Evolutionary conservation across 1,140 invertebrate species (phyloP).

Genomic region (Neodiprion fabricii): DNA sequence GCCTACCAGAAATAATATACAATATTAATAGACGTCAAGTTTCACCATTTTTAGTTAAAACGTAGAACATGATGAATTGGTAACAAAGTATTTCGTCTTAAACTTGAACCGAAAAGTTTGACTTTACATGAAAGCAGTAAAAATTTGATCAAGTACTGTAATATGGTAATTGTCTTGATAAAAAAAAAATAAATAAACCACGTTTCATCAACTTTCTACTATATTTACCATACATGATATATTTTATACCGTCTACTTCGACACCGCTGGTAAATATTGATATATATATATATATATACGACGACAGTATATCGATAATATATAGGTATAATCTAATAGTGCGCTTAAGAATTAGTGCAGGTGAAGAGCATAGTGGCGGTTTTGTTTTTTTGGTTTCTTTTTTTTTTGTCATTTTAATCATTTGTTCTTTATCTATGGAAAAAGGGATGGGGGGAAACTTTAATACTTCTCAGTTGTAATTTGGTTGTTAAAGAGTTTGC

Average conservation of each 20-base stretch:
- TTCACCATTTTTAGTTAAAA: too few relatives aligned
- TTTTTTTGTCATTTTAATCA: neutral
- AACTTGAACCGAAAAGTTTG: too few relatives aligned
- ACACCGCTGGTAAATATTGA: too few relatives aligned
- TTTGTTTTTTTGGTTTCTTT: neutral
- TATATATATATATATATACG: neutral
- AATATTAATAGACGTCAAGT: too few relatives aligned
- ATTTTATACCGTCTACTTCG: conserved; percentile 7
- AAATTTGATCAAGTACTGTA: too few relatives aligned
- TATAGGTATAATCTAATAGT: neutral
- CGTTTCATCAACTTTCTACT: neutral
- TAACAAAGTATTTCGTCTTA: too few relatives aligned
- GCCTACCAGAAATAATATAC: too few relatives aligned
- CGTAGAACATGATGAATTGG: too few relatives aligned
- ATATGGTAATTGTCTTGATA: neutral
- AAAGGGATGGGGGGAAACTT: too few relatives aligned
- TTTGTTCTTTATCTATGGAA: too few relatives aligned
- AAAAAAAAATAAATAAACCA: neutral
- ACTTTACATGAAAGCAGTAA: too few relatives aligned
- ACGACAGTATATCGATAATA: conserved; percentile 3
- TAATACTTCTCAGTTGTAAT: conserved; percentile 27
- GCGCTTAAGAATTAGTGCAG: conserved; percentile 12
- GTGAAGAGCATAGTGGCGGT: conserved; percentile 2
- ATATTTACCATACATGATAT: neutral
- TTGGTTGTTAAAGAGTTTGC: conserved; percentile 56